Base-by-base conservation (phyloP, 2,888 invertebrate species). In the Octonoba sinensis region DNA sequence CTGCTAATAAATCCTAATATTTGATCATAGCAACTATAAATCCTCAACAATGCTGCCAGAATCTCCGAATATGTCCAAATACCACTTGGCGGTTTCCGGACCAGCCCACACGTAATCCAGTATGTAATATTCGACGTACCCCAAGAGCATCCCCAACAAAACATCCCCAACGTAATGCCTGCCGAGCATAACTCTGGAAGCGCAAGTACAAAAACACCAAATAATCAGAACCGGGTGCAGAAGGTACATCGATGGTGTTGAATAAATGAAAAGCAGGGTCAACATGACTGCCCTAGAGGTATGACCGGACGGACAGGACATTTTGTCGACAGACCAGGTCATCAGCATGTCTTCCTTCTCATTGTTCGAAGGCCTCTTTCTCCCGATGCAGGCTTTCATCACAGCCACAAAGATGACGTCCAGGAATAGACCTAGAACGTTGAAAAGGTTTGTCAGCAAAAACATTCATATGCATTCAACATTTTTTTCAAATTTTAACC, bases 231-330 rank as follows among this genome's bases (percentile, higher is more conserved):
- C 91, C 24, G 92, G 91, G 84, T 91, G 89, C 84, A 91, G 91
- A 70, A 93, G 85, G 85, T 86, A 84, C 78, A 69, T 18, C 71
- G 64, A 47, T 54, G 78, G 86, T 12, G 85, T 82, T 0, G 87
- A 82, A 13, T 71, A 18, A 18, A 76, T 83, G 84, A 96, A 93
- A 87, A 95, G 93, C 79, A 92, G 92, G 3, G 93, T 90, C 24
- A 97, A 90, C 87, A 94, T 92, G 4, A 93, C 91, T 0, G 95
- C 92, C 85, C 98, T 90, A 36, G 97, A 96, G 0, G 96, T 93
- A 88, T 99, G 98, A 0, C 97, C 97, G 0, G 97, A 98, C 15
- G 98, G 99, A 88, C 99, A 99, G 65, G 93, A 93, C 88, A 93
- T 98, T 86, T 95, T 93, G 88, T 97, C 97, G 0, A 96, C 94